These are phyloP conservation scores for Manis pentadactyla DNA, from an alignment of 2,797 vertebrate species.

Conservation along the genomic window DNA sequence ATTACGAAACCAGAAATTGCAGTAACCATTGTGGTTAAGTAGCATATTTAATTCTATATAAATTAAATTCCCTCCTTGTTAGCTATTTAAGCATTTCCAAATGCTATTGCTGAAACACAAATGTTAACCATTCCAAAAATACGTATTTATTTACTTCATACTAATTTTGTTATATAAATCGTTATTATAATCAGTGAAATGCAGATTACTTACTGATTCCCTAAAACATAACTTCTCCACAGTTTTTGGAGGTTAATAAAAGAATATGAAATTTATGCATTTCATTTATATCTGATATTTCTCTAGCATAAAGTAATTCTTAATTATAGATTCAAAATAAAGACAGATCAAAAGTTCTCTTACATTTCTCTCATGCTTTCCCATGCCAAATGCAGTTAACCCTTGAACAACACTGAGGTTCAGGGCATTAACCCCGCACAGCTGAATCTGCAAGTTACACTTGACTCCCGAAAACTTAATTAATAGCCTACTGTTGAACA, in stretches of 20 bases:
- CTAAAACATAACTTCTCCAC: neutral
- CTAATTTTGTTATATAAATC: neutral
- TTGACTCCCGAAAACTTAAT: too few relatives aligned
- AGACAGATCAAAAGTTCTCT: neutral
- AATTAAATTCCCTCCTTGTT: neutral
- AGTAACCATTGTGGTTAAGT: slow-evolving; percentile 2
- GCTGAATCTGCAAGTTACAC: too few relatives aligned
- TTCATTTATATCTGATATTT: neutral
- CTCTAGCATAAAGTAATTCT: neutral
- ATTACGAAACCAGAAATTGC: neutral
- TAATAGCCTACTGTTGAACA: too few relatives aligned
- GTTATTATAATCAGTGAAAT: neutral
- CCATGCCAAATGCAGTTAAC: neutral
- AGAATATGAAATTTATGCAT: neutral
- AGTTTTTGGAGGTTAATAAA: neutral
- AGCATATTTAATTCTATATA: neutral
- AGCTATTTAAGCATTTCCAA: neutral
- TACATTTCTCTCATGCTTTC: neutral
- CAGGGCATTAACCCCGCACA: too few relatives aligned
- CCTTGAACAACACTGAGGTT: too few relatives aligned
- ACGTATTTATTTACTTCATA: neutral
- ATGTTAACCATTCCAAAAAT: neutral
- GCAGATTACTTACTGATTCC: neutral
- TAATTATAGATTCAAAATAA: slow-evolving; percentile 20
- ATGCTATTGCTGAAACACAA: neutral